A percentile compares a stretch with the other conserved stretches of the same genome.
Conservation (phyloP, 2,797 vertebrate genomes). For the Arrhamphus sclerolepis region DNA sequence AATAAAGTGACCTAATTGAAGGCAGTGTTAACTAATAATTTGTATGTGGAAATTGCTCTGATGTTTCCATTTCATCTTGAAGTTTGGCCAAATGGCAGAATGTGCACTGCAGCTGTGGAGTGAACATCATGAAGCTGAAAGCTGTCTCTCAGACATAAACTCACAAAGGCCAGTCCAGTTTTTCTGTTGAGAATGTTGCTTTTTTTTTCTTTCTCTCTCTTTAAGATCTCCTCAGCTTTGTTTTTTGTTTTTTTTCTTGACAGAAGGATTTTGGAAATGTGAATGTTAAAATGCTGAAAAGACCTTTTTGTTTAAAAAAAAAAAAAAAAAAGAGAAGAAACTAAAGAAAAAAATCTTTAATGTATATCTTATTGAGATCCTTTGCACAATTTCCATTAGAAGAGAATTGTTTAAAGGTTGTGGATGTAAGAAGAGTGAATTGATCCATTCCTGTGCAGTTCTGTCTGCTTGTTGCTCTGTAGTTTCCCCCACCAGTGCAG, state of each 20-base stretch:
- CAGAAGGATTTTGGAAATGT: slow-evolving; percentile 60
- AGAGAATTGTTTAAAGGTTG: slow-evolving; percentile 45
- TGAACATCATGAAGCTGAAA: slow-evolving; percentile 32
- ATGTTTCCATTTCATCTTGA: slow-evolving; percentile 45
- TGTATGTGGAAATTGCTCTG: slow-evolving; percentile 55
- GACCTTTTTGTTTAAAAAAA: slow-evolving; percentile 44
- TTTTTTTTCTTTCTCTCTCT: slow-evolving; percentile 13
- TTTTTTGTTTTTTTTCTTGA: slow-evolving; percentile 39
- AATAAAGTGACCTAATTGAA: slow-evolving; percentile 4
- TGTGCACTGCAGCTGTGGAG: slow-evolving; percentile 57
- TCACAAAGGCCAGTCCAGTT: slow-evolving; percentile 16
- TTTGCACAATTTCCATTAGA: slow-evolving; percentile 78
- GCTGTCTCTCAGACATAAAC: slow-evolving; percentile 20
- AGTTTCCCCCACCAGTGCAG: slow-evolving; percentile 36
- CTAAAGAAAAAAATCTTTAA: slow-evolving; percentile 11
- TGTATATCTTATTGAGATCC: slow-evolving; percentile 42
- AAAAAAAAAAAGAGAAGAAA: background rate
- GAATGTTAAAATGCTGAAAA: slow-evolving; percentile 61
- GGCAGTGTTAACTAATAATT: slow-evolving; percentile 40
- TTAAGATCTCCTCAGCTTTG: background rate
- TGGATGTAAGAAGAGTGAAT: slow-evolving; percentile 41
- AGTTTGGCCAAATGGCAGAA: slow-evolving; percentile 28
- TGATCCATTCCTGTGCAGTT: slow-evolving; percentile 55
- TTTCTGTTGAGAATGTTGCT: slow-evolving; percentile 27
- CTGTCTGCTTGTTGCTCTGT: slow-evolving; percentile 43